Conservation (phyloP, 2,113 vertebrate species). For the Eudyptes chrysolophus region DNA sequence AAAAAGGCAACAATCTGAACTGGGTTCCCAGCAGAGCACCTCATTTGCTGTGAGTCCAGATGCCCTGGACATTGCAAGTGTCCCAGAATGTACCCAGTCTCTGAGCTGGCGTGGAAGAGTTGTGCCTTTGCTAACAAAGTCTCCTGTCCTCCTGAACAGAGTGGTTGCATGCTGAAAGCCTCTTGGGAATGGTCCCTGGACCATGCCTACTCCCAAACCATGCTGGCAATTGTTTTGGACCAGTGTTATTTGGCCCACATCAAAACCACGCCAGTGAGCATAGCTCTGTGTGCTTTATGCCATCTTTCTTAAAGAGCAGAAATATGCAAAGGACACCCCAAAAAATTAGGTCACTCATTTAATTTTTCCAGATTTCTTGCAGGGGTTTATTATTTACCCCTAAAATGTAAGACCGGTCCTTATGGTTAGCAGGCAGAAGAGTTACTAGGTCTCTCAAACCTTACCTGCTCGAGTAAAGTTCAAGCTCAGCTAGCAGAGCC, state of each 20-base stretch:
- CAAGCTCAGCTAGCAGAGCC: background rate
- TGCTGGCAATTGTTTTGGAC: rapidly evolving
- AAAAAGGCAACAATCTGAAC: background rate
- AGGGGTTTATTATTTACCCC: background rate
- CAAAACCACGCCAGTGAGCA: background rate
- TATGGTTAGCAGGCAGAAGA: background rate
- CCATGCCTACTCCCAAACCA: background rate
- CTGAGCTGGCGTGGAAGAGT: background rate
- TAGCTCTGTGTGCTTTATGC: too few species aligned
- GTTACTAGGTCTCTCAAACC: background rate
- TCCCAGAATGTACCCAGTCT: background rate
- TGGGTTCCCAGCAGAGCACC: background rate
- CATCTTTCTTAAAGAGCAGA: background rate
- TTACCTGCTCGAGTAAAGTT: background rate
- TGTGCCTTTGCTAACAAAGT: background rate
- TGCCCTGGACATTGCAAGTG: background rate
- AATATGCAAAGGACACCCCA: background rate
- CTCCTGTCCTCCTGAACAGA: background rate
- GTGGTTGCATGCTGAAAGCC: background rate
- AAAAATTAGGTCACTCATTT: rapidly evolving
- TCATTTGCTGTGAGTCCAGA: background rate
- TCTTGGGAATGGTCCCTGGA: background rate
- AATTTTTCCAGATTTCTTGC: background rate
- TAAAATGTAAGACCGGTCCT: background rate
- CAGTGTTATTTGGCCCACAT: background rate